phyloP scores from a whole-genome alignment of 2,888 invertebrate species.

The Eugnorisma glareosa region DNA sequence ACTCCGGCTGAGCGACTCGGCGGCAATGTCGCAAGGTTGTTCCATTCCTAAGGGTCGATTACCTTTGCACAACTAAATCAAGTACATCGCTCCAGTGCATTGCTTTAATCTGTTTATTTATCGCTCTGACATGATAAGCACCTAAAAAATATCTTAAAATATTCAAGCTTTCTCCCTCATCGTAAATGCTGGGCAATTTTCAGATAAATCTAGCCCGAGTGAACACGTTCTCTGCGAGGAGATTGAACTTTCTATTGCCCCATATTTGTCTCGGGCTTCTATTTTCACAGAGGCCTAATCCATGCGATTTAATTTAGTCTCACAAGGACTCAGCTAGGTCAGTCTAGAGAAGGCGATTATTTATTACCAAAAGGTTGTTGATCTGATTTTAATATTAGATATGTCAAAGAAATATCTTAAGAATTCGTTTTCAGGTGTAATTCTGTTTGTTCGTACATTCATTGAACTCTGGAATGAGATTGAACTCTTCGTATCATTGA shows the following conservation, averaged over 20 bases:
- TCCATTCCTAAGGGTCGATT: conserved; percentile 69
- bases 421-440: background rate
- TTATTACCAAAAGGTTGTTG: conserved; percentile 23
- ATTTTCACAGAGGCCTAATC: conserved; percentile 51
- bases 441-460: background rate
- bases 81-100: conserved; percentile 60
- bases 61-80: conserved; percentile 67
- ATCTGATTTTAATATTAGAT: conserved; percentile 24
- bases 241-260: conserved; percentile 63
- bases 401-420: conserved; percentile 7
- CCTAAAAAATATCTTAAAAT: conserved; percentile 23
- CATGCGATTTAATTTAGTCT: conserved; percentile 44
- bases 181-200: conserved; percentile 20
- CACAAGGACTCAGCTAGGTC: conserved; percentile 32
- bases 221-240: conserved; percentile 35
- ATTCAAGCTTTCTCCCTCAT: conserved; percentile 26
- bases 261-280: conserved; percentile 59
- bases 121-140: conserved; percentile 49
- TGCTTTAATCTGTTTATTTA: conserved; percentile 65
- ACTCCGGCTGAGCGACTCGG: conserved; percentile 63
- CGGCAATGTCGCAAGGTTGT: conserved; percentile 76
- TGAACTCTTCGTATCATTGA: conserved; percentile 9
- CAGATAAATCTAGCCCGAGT: conserved; percentile 47
- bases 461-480: background rate
- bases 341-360: conserved; percentile 7